Evolutionary conservation across 2,113 vertebrate genomes (phyloP).

Genomic region (Paramisgurnus dabryanus): DNA sequence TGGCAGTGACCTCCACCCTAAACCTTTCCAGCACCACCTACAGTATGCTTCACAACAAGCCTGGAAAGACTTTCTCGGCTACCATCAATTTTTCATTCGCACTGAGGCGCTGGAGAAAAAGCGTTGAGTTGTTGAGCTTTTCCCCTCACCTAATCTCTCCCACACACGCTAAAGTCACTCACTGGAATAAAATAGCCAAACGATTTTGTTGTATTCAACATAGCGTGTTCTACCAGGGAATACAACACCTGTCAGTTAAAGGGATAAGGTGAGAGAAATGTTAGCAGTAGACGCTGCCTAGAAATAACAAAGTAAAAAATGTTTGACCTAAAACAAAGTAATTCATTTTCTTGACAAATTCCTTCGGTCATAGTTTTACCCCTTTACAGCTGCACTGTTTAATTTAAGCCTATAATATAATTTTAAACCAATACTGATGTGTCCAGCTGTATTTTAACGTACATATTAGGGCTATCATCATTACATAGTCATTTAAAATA

Average conservation of each 20-base stretch:
- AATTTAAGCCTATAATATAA: too few relatives aligned
- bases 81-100: slow-evolving; percentile 50
- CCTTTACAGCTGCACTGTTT: neutral
- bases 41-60: slow-evolving; percentile 6
- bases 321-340: neutral
- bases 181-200: slow-evolving; percentile 42
- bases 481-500: too few relatives aligned
- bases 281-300: neutral
- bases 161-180: slow-evolving; percentile 40
- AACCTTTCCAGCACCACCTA: neutral
- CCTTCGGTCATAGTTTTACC: slow-evolving; percentile 4
- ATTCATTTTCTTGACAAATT: neutral
- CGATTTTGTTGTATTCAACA: slow-evolving; percentile 46
- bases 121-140: slow-evolving; percentile 42
- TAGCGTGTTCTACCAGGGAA: slow-evolving; percentile 40
- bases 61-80: slow-evolving; percentile 39
- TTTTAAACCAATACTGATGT: too few relatives aligned
- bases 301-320: neutral
- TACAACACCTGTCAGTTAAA: slow-evolving; percentile 28
- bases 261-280: slow-evolving; percentile 9
- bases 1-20: neutral
- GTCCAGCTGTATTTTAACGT: too few relatives aligned
- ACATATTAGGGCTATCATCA: too few relatives aligned
- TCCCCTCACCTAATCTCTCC: slow-evolving; percentile 41
- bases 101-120: slow-evolving; percentile 40